Percentiles rank a stretch among this genome's conserved stretches.
These are phyloP conservation scores for Gyrodactylus salaris DNA, from an alignment of 1,140 invertebrate species.

Conservation along the genomic window DNA sequence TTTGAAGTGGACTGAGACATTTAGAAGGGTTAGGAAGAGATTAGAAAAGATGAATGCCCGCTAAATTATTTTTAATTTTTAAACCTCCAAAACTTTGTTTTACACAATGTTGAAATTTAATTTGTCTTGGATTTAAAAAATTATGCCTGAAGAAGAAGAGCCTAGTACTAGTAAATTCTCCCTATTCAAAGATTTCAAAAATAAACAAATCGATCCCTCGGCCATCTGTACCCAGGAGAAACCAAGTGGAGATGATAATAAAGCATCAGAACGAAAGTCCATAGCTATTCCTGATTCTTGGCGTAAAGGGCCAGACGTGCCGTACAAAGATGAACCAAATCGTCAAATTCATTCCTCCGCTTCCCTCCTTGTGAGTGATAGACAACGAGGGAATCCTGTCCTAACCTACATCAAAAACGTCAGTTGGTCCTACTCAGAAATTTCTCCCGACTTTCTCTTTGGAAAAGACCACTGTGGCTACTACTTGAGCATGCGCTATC, in stretches of 20 bases:
- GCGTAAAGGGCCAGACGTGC: neutral
- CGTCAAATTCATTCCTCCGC: neutral
- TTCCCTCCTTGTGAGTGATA: neutral
- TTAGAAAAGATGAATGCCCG: no score
- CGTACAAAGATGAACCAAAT: neutral
- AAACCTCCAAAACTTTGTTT: no score
- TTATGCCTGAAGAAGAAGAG: neutral
- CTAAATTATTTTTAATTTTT: no score
- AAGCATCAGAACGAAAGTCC: neutral
- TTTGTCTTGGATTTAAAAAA: no score
- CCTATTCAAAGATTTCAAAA: neutral
- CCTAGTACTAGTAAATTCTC: neutral
- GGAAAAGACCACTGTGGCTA: neutral
- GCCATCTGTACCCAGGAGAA: neutral
- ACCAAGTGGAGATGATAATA: no score
- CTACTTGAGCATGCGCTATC: neutral
- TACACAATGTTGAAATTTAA: no score
- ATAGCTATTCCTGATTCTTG: neutral
- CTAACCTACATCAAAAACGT: neutral
- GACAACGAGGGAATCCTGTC: neutral
- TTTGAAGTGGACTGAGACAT: no score
- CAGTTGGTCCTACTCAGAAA: neutral
- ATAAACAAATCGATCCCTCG: neutral
- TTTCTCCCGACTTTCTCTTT: neutral
- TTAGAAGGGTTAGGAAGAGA: no score